Evolutionary conservation across 2,888 invertebrate species (phyloP).

Genomic region (Agrochola circellaris): DNA sequence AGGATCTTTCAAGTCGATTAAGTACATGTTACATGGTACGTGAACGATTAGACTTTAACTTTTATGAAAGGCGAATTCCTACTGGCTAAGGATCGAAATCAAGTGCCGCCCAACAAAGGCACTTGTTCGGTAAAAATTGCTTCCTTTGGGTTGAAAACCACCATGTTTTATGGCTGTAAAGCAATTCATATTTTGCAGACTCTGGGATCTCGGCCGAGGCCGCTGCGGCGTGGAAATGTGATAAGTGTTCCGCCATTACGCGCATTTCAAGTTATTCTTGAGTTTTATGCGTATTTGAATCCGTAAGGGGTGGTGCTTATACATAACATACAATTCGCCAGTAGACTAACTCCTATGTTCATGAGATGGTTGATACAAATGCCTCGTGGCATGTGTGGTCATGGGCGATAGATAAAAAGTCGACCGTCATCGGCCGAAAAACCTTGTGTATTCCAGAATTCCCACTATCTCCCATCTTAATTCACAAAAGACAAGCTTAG

Average conservation of each 20-base stretch:
- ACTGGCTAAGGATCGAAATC: slow-evolving; percentile 72
- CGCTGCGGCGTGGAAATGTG: slow-evolving; percentile 71
- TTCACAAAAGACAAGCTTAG: neutral
- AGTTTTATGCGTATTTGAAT: slow-evolving; percentile 12
- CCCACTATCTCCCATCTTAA: neutral
- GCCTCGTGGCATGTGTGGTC: no score
- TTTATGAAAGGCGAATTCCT: slow-evolving; percentile 57
- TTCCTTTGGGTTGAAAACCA: slow-evolving; percentile 73
- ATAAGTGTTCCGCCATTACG: slow-evolving; percentile 68
- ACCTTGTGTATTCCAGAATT: neutral
- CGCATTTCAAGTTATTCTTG: slow-evolving; percentile 56
- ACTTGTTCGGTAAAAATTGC: slow-evolving; percentile 74
- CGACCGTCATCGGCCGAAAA: neutral
- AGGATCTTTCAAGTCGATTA: slow-evolving; percentile 23
- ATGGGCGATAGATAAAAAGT: neutral
- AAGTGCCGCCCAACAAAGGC: slow-evolving; percentile 75
- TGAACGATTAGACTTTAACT: slow-evolving; percentile 65
- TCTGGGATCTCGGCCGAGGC: slow-evolving; percentile 67
- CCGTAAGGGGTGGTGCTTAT: neutral
- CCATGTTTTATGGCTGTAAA: slow-evolving; percentile 73
- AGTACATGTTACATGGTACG: slow-evolving; percentile 30
- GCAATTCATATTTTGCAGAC: slow-evolving; percentile 77
- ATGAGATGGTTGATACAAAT: neutral
- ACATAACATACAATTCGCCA: neutral
- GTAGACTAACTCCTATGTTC: no score